Conservation (phyloP, 2,888 invertebrate species). For the Crioceris asparagi region DNA sequence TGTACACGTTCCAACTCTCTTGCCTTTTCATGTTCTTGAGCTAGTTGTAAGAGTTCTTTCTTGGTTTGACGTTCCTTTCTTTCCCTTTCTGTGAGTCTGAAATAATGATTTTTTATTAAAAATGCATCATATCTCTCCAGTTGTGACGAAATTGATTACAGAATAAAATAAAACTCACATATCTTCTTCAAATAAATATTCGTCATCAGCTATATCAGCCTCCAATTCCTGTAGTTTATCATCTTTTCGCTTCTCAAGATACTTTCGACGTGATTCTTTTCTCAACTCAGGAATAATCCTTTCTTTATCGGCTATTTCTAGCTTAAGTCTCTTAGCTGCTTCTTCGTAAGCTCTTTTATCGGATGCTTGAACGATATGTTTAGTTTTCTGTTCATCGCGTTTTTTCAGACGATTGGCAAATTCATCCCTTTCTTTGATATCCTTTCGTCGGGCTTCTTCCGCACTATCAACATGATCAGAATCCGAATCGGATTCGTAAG, state of each 20-base stretch:
- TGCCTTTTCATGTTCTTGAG: conserved; percentile 92
- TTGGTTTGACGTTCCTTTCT: conserved; percentile 78
- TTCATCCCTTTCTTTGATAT: conserved; percentile 87
- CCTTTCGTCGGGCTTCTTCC: conserved; percentile 69
- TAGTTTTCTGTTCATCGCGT: conserved; percentile 79
- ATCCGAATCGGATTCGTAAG: conserved; percentile 44
- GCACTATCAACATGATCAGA: conserved; percentile 56
- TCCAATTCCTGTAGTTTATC: conserved; percentile 94
- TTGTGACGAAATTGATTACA: background rate
- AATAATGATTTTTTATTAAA: conserved; percentile 24
- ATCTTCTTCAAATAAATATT: conserved; percentile 83
- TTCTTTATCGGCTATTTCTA: conserved; percentile 77
- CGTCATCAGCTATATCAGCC: conserved; percentile 91
- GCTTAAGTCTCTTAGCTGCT: conserved; percentile 79
- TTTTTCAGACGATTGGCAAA: conserved; percentile 80
- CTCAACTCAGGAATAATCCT: conserved; percentile 81
- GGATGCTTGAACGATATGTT: conserved; percentile 61
- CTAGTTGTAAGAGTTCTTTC: conserved; percentile 78
- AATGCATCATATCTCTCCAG: too few species aligned
- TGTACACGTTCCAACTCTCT: conserved; percentile 86
- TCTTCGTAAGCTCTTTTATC: conserved; percentile 69
- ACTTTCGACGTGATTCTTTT: conserved; percentile 83
- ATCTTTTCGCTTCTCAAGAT: conserved; percentile 90
- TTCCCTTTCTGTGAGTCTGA: conserved; percentile 77
- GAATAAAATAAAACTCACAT: conserved; percentile 48